phyloP scores from a whole-genome alignment of 2,113 vertebrate genomes.

The Boleophthalmus pectinirostris region DNA sequence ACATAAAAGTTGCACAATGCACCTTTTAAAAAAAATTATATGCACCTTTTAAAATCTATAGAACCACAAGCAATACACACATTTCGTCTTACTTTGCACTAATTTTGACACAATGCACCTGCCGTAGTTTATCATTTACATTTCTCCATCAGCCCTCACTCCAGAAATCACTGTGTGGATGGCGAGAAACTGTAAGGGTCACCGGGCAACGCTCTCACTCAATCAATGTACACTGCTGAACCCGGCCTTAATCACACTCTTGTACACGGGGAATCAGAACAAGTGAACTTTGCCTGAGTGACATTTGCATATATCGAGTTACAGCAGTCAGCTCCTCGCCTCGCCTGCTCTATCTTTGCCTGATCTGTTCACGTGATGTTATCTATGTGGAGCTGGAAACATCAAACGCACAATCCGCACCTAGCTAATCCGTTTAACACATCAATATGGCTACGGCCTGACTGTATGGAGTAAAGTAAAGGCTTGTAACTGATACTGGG shows the following conservation, averaged over 20 bases:
- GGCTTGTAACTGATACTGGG: not conserved
- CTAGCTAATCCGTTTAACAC: slow-evolving; percentile 30
- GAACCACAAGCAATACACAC: too few relatives aligned
- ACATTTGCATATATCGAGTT: slow-evolving; percentile 76
- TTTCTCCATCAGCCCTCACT: not conserved
- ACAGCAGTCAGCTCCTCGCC: slow-evolving; percentile 63
- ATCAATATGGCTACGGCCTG: slow-evolving; percentile 22
- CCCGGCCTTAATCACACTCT: slow-evolving; percentile 69
- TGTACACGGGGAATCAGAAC: slow-evolving; percentile 70
- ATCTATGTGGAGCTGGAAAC: slow-evolving; percentile 40
- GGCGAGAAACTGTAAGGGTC: slow-evolving; percentile 42
- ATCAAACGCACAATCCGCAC: slow-evolving; percentile 33
- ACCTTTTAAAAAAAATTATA: too few relatives aligned
- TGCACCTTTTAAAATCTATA: too few relatives aligned
- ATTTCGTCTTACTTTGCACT: not conserved
- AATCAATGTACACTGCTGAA: slow-evolving; percentile 63
- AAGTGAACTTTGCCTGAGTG: slow-evolving; percentile 60
- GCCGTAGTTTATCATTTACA: not conserved
- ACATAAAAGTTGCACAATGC: too few relatives aligned
- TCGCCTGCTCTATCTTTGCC: slow-evolving; percentile 40
- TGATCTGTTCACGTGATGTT: slow-evolving; percentile 45
- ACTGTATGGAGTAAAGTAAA: slow-evolving; percentile 23
- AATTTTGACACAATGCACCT: not conserved
- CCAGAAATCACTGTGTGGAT: slow-evolving; percentile 26
- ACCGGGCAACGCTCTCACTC: slow-evolving; percentile 40